Base-by-base conservation (phyloP, 2,888 invertebrate genomes). In the Zhuqinia jingwanae region DNA sequence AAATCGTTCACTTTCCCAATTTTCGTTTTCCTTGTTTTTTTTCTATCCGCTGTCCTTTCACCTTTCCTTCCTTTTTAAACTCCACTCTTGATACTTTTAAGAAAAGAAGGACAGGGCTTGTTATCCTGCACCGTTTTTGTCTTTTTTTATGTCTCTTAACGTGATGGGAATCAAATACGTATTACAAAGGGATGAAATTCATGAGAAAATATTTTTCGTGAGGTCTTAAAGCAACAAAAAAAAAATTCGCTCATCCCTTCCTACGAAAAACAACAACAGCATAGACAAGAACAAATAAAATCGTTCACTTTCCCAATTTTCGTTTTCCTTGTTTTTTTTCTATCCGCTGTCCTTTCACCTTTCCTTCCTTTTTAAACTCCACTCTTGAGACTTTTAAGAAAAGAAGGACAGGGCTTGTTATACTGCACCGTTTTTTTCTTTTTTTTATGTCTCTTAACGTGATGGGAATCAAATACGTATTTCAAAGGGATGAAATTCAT, bases 161-260 rank as follows among this genome's bases (percentile, higher is more conserved):
- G 25, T 27, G 15, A n/a, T 27, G 25, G 60, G 30, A 60, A 60
- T 60, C 60, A 27, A 27, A 27, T 60, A 30, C 25, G 15, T 11
- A 30, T 60, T 60, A 60, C 60, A 60, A 15, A 60, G 27, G 60
- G 60, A 30, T 27, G 27, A 30, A 60, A 60, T 60, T 30, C 60
- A 27, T 60, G 60, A 60, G 30, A 30, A 60, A 27, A 60, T 60
- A n/a, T 60, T 13, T 60, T 60, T 11, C n/a, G 60, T 15, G 60
- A 60, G 60, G 36, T 36, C 36, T 36, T 36, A n/a, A 36, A 36
- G 36, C 3, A 36, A 36, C 36, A 36, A 36, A 6, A n/a, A n/a
- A n/a, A n/a, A n/a, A n/a, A n/a, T n/a, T n/a, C 17, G 1, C 15
- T 15, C 11, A 10, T 47, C 47, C n/a, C n/a, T n/a, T n/a, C n/a